These are phyloP conservation scores for Clepsis dumicolana DNA, from an alignment of 2,888 invertebrate species.

Conservation along the genomic window DNA sequence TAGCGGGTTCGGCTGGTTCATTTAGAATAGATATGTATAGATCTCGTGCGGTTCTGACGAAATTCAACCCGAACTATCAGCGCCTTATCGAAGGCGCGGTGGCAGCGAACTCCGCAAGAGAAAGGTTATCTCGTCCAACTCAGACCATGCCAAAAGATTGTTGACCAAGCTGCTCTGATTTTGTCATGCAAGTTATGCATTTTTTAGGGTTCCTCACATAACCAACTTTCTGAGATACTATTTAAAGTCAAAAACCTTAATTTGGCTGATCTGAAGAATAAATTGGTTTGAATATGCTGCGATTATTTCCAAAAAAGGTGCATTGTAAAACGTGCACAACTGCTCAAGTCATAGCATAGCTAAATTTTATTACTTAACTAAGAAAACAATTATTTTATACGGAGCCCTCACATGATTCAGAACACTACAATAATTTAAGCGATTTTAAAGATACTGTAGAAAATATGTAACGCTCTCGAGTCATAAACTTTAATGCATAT, in stretches of 20 bases:
- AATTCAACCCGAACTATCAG: slow-evolving; percentile 55
- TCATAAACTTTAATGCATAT: slow-evolving; percentile 2
- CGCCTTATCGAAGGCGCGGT: slow-evolving; percentile 63
- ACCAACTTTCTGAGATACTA: not conserved
- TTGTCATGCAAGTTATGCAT: slow-evolving; percentile 12
- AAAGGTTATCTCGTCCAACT: slow-evolving; percentile 65
- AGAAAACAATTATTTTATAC: not conserved
- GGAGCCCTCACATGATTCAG: not conserved
- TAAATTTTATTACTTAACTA: not conserved
- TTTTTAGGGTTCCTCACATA: not conserved
- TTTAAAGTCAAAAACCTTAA: not conserved
- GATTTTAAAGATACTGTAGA: not conserved
- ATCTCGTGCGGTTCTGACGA: slow-evolving; percentile 28
- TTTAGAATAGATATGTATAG: slow-evolving; percentile 22
- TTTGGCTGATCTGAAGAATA: not conserved
- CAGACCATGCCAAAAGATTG: slow-evolving; percentile 17
- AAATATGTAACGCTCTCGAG: slow-evolving; percentile 5
- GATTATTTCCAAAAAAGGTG: not conserved
- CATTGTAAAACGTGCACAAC: not conserved
- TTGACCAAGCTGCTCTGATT: slow-evolving; percentile 28
- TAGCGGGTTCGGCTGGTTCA: slow-evolving; percentile 48
- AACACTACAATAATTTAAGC: not conserved
- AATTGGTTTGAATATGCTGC: not conserved
- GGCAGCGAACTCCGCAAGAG: slow-evolving; percentile 66
- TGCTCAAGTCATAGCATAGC: not conserved